Evolutionary conservation across 2,888 invertebrate genomes (phyloP).

Genomic region (Drosophila ochracea): DNA sequence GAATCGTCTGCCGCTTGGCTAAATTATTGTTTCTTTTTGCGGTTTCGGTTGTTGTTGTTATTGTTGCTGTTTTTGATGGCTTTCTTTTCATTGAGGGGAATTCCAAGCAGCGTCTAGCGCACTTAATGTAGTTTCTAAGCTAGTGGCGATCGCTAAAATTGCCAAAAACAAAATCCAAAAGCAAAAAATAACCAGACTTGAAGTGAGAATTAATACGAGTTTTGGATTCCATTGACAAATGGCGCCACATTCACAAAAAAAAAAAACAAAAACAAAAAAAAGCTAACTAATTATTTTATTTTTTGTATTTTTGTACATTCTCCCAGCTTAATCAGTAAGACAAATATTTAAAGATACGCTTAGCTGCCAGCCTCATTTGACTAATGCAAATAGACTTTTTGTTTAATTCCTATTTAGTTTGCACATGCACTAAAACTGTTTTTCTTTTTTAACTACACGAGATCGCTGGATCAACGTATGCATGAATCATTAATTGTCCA

Average conservation of each 20-base stretch:
- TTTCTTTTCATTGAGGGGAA: slow-evolving; percentile 66
- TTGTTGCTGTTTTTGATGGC: slow-evolving; percentile 48
- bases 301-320: slow-evolving; percentile 12
- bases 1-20: slow-evolving; percentile 40
- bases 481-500: slow-evolving; percentile 37
- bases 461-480: slow-evolving; percentile 13
- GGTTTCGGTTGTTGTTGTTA: slow-evolving; percentile 31
- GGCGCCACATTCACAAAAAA: slow-evolving; percentile 42
- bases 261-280: slow-evolving; percentile 9
- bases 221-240: slow-evolving; percentile 61
- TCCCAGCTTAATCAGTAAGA: slow-evolving; percentile 1
- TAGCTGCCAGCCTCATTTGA: not conserved
- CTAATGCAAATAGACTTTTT: slow-evolving; percentile 11
- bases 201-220: slow-evolving; percentile 64
- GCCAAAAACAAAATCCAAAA: slow-evolving; percentile 13
- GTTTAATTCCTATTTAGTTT: not conserved
- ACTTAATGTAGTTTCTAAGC: slow-evolving; percentile 36
- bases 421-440: not conserved
- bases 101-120: slow-evolving; percentile 65
- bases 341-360: slow-evolving; percentile 9
- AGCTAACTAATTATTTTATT: not conserved
- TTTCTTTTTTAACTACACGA: not conserved
- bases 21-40: slow-evolving; percentile 39
- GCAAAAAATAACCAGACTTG: slow-evolving; percentile 18
- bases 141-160: slow-evolving; percentile 26